Conservation (phyloP, 1,140 invertebrate species). For the Solenopsis fugax region DNA sequence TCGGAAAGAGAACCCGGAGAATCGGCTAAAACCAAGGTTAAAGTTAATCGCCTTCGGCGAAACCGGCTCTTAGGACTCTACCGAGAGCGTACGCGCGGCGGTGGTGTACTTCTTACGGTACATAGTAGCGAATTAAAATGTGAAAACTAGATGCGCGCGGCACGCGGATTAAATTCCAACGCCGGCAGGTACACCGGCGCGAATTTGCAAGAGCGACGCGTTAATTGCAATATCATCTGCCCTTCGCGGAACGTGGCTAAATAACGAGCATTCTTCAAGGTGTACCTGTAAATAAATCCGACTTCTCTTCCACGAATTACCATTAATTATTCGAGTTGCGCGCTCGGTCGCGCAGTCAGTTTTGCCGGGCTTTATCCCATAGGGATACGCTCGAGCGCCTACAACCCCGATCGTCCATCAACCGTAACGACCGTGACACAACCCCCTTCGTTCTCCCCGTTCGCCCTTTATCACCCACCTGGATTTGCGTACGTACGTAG, state of each 20-base stretch:
- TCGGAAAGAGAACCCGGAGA: slow-evolving; percentile 24
- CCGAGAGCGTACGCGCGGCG: background rate
- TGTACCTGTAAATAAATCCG: background rate
- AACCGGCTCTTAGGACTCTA: slow-evolving; percentile 25
- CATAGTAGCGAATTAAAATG: slow-evolving; percentile 24
- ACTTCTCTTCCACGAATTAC: slow-evolving; percentile 7
- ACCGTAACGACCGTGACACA: slow-evolving; percentile 24
- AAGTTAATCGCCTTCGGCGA: slow-evolving; percentile 32
- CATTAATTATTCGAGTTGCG: slow-evolving; percentile 36
- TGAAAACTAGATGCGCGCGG: slow-evolving; percentile 15
- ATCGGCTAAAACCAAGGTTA: slow-evolving; percentile 36
- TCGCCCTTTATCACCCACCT: background rate
- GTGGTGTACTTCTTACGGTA: slow-evolving; percentile 3
- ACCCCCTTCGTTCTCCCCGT: background rate
- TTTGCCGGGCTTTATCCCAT: background rate
- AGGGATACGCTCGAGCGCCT: slow-evolving; percentile 1
- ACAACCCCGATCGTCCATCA: slow-evolving; percentile 36
- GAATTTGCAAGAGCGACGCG: slow-evolving; percentile 4
- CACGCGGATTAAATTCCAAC: slow-evolving; percentile 16
- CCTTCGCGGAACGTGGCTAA: slow-evolving; percentile 14
- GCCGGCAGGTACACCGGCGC: slow-evolving; percentile 12
- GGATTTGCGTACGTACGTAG: background rate
- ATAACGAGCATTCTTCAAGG: background rate
- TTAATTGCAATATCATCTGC: slow-evolving; percentile 43
- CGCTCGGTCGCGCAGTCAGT: background rate